Base-by-base conservation (phyloP, 1,140 invertebrate species). In the Amyelois transitella region DNA sequence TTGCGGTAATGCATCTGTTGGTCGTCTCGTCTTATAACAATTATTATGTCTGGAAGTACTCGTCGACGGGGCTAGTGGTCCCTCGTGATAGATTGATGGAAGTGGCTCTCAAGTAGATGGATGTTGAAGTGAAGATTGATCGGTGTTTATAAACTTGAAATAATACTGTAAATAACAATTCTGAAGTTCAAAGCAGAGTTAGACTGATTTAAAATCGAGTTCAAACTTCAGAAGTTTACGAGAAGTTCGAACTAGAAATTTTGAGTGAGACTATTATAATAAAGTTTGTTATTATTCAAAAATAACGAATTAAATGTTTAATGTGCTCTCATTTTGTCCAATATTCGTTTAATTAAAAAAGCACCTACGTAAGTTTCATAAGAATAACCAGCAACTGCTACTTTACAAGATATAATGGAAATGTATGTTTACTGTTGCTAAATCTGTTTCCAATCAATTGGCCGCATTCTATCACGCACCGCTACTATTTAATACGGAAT, bases 391-490 rank as follows among this genome's bases (percentile, higher is more conserved):
- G 25, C 7, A 38, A 14, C 17, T 38, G 32, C 17, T 24, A 24
- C 4, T 2, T 38, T 14, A 14, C 4, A n/a, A 14, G 32, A 14
- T 38, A 38, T 0, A 12, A 38, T 2, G 12, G 17, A 14, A 38
- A 38, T 38, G 32, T 14, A 48, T 69, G 71, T 77, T 77, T 75
- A 63, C 63, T 62, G 53, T 68, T 50, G 62, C 75, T 81, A 80
- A 77, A 72, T 80, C 72, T 70, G 74, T 73, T 71, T 59, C 21
- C 51, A 70, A 77, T 77, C 75, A 72, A 81, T 77, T 78, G 72
- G 67, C 78, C 77, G 80, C 80, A 78, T 86, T 81, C 73, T 64
- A 75, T 68, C 82, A 86, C 80, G 79, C 66, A 66, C 76, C 56
- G 72, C 62, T 68, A 58, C 69, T 70, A 72, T 74, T 67, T 70